These are phyloP conservation scores for Nymphalis io DNA, from an alignment of 1,140 invertebrate genomes.

Conservation along the genomic window DNA sequence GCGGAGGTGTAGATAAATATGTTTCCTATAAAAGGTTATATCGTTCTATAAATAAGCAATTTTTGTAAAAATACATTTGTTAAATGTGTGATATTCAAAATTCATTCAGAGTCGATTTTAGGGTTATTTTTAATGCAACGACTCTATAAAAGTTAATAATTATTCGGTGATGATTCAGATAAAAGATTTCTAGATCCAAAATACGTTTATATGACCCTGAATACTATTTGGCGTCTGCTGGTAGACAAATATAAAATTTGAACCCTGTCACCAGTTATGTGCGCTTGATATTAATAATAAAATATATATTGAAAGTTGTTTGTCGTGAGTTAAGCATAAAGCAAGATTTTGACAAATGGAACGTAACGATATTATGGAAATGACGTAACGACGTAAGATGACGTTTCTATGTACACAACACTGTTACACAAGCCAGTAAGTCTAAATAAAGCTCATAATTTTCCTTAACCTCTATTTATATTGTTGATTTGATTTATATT, in stretches of 20 bases:
- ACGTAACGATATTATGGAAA: slow-evolving; percentile 29
- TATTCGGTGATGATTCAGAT: slow-evolving; percentile 33
- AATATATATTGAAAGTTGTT: slow-evolving; percentile 34
- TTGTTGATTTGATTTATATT: slow-evolving; percentile 41
- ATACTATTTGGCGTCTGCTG: slow-evolving; percentile 49
- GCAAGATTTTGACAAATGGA: slow-evolving; percentile 19
- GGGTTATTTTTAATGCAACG: slow-evolving; percentile 26
- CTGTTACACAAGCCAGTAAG: slow-evolving; percentile 74
- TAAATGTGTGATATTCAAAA: slow-evolving; percentile 40
- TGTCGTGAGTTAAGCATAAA: slow-evolving; percentile 21
- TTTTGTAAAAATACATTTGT: slow-evolving; percentile 46
- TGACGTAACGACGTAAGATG: slow-evolving; percentile 31
- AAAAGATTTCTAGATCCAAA: slow-evolving; percentile 29
- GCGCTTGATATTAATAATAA: slow-evolving; percentile 60
- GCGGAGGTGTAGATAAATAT: slow-evolving; percentile 40
- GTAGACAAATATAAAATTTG: slow-evolving; percentile 70
- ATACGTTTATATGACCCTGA: slow-evolving; percentile 40
- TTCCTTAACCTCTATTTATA: slow-evolving; percentile 75
- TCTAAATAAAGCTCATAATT: slow-evolving; percentile 79
- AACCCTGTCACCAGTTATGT: slow-evolving; percentile 77
- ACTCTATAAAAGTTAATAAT: slow-evolving; percentile 32
- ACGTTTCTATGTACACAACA: slow-evolving; percentile 60
- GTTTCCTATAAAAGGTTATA: slow-evolving; percentile 53
- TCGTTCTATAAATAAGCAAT: slow-evolving; percentile 57
- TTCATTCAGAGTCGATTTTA: slow-evolving; percentile 40